Percentiles rank a stretch among this genome's conserved stretches.
These are phyloP conservation scores for Illadopsis cleaveri DNA, from an alignment of 2,113 vertebrate genomes.

Conservation along the genomic window DNA sequence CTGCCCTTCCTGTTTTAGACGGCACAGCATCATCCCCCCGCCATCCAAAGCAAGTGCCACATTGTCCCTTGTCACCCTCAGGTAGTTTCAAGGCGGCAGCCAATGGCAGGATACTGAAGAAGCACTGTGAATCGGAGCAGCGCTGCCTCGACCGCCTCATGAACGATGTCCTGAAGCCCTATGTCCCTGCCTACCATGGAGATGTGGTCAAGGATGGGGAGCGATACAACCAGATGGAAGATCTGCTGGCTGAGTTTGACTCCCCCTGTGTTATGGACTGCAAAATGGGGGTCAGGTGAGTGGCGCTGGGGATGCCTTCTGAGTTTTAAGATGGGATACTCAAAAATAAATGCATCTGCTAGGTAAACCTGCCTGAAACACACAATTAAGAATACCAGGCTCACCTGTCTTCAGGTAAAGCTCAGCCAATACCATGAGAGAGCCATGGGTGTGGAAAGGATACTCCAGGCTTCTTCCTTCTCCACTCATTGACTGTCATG, in stretches of 20 bases:
- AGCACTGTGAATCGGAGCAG: constrained; percentile 97
- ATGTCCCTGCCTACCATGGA: constrained; percentile 92
- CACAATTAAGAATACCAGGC: not conserved
- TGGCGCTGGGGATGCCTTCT: not conserved
- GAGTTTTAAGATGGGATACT: not conserved
- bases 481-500: not conserved
- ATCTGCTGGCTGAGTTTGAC: constrained; percentile 95
- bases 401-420: not conserved
- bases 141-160: constrained; percentile 93
- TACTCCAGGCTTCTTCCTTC: not conserved
- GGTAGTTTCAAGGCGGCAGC: constrained; percentile 96
- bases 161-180: constrained; percentile 88
- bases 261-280: constrained; percentile 97
- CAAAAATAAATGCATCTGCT: not conserved
- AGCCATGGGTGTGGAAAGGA: not conserved
- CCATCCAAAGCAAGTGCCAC: not conserved
- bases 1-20: not conserved
- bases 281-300: constrained; percentile 96
- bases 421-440: not conserved
- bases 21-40: not conserved
- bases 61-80: constrained; percentile 37
- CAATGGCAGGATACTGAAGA: constrained; percentile 94
- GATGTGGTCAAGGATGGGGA: constrained; percentile 95
- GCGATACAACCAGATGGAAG: constrained; percentile 99
- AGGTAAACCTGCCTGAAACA: not conserved